These are phyloP conservation scores for Ptilonorhynchus violaceus DNA, from an alignment of 2,113 vertebrate genomes.

Conservation along the genomic window DNA sequence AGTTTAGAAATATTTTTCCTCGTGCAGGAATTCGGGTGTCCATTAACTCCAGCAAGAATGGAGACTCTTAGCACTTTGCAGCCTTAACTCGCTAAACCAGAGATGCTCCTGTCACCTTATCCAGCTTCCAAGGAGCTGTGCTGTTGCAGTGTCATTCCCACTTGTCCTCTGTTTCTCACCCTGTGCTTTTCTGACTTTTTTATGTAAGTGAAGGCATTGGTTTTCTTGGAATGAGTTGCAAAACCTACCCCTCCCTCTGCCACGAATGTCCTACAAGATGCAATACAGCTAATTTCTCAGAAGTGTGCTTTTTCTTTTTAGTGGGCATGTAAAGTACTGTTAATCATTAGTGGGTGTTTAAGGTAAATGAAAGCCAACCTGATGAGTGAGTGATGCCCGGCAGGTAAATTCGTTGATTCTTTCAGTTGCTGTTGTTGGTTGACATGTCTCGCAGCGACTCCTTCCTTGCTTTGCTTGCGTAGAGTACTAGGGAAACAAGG, in stretches of 20 bases:
- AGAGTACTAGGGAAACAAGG: not conserved
- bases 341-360: not conserved
- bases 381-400: not conserved
- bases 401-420: not conserved
- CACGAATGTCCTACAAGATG: not conserved
- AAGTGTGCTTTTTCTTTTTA: not conserved
- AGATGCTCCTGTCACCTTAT: not conserved
- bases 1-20: not conserved
- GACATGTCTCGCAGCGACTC: not conserved
- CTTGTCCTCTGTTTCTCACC: not conserved
- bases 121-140: not conserved
- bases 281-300: not conserved
- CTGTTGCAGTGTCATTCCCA: not conserved
- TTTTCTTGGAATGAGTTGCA: not conserved
- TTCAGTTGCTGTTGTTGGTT: not conserved
- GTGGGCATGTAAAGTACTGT: not conserved
- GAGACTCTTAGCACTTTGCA: not conserved
- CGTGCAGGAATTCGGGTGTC: not conserved
- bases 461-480: not conserved
- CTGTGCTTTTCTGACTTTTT: not conserved
- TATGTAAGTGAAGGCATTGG: not conserved
- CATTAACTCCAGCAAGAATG: not conserved
- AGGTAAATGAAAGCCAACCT: not conserved
- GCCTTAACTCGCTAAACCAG: not conserved
- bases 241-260: not conserved